A percentile compares a stretch with the other conserved stretches of the same genome.
Conservation (phyloP, 53 echinoderm and acorn worm genomes). For the Crossaster papposus region DNA sequence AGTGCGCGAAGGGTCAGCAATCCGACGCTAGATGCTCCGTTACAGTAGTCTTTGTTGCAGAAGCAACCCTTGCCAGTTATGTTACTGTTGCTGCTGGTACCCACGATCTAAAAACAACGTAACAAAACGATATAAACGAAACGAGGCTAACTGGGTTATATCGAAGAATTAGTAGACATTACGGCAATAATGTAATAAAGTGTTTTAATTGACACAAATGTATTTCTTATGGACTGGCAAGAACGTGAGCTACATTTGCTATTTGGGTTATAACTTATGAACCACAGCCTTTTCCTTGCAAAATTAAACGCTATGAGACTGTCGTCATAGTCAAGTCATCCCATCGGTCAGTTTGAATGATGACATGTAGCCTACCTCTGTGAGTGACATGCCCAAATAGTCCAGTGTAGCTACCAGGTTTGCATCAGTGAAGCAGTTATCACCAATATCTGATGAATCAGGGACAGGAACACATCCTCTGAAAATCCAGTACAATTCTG, state of each 20-base stretch:
- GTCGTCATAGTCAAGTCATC: background rate
- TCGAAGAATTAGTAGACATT: background rate
- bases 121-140: background rate
- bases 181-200: background rate
- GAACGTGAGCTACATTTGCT: no score
- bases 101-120: background rate
- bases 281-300: no score
- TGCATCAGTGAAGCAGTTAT: background rate
- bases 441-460: background rate
- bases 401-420: slow-evolving; percentile 1
- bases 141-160: background rate
- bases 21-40: background rate
- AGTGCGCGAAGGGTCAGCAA: background rate
- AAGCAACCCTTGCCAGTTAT: slow-evolving; percentile 24
- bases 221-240: no score
- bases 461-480: background rate
- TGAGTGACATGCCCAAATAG: background rate
- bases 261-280: no score
- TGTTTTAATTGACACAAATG: no score
- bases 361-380: background rate
- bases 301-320: background rate
- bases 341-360: background rate
- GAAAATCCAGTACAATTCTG: background rate
- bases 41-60: slow-evolving; percentile 5
- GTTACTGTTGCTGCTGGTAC: background rate